Evolutionary conservation across 2,797 vertebrate genomes (phyloP), one percentile per base, ranked within the genome.

Genomic region (Gallinago nigripennis): DNA sequence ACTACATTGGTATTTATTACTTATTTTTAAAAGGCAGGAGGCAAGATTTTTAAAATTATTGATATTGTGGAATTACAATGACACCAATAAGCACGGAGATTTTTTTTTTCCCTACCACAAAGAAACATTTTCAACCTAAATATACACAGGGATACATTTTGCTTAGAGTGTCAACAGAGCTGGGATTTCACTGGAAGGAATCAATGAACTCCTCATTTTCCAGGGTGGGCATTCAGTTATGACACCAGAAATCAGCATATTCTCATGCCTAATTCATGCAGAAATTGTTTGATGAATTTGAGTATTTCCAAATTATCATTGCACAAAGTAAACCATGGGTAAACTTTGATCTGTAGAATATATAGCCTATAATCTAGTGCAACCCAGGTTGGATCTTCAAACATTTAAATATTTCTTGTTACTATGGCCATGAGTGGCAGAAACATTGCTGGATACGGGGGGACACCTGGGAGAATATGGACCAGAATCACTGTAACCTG

Each of bases 31-130:
- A 86, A 75, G 31, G 57, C 28, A 86, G 25, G 18, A 70, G 13
- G 56, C 4, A 76, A 61, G 35, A 54, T 30, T 80, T 61, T 53
- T 1, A 15, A 78, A 64, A 43, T 64, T 23, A 43, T 43, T 43
- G 61, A 43, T 31, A 64, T 8, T 43, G 41, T 64, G 28, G 41
- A 43, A 43, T 43, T 39, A 43, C 30, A n/a, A 43, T 23, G 28
- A 31, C 19, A 31, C 61, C 57, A 64, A 17, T 28, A 66, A 63
- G 5, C 2, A n/a, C 48, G 25, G 9, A 53, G 8, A 0, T 0
- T 12, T 45, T 80, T 60, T 46, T 5, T 60, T 46, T 48, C 4
- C 14, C 11, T 21, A 8, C 35, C 1, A 1, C 25, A 24, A 23
- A 61, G 33, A 68, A n/a, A 76, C 19, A 54, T 51, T 63, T 88